These are phyloP conservation scores for Lophotriccus pileatus DNA, from an alignment of 2,797 vertebrate species.

Conservation along the genomic window DNA sequence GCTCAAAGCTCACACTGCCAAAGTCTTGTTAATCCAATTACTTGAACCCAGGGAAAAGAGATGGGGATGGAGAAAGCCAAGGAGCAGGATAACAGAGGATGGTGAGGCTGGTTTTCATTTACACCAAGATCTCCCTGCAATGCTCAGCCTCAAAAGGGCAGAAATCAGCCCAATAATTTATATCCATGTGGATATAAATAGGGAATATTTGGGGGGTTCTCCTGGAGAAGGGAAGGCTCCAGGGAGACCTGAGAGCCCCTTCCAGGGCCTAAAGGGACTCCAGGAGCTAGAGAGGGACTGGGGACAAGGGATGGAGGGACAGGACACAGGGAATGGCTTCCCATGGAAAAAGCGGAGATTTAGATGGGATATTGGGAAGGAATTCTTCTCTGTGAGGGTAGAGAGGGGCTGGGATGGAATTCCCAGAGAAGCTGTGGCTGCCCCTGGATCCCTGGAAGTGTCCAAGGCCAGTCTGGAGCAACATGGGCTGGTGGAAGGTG, in stretches of 20 bases:
- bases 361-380: too few relatives aligned
- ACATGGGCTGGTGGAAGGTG: not conserved
- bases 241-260: not conserved
- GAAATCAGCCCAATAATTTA: not conserved
- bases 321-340: too few relatives aligned
- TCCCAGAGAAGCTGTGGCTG: too few relatives aligned
- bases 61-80: not conserved
- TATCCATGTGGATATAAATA: not conserved
- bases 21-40: not conserved
- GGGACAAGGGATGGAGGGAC: too few relatives aligned
- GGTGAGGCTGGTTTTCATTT: not conserved
- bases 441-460: too few relatives aligned
- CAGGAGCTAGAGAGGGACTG: not conserved
- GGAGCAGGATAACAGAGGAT: not conserved
- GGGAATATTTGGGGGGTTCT: not conserved
- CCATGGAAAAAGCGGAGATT: too few relatives aligned
- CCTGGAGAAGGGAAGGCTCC: not conserved
- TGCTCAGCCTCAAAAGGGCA: not conserved
- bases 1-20: not conserved
- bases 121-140: not conserved
- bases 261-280: not conserved
- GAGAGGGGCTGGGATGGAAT: too few relatives aligned
- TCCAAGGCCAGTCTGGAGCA: too few relatives aligned
- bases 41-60: not conserved
- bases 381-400: too few relatives aligned